Base-by-base conservation (phyloP, 2,113 vertebrate species). In the Sclerurus mexicanus region DNA sequence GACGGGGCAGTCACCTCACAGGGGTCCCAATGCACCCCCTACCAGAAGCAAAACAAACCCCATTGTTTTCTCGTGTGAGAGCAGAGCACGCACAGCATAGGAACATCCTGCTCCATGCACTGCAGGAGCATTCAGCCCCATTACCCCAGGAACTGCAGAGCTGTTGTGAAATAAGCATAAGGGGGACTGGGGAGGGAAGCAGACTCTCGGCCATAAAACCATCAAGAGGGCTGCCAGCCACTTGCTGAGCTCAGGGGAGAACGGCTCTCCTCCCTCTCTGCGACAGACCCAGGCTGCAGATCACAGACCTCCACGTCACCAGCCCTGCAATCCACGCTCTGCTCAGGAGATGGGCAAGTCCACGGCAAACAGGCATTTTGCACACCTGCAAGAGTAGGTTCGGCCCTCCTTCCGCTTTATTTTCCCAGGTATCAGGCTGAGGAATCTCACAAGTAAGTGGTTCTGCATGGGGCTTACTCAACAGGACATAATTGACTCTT, bases 401-500 rank as follows among this genome's bases (percentile, higher is more conserved):
- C 85, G 40, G 23, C 42, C 22, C 52, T 52, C 63, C 68, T 59
- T 44, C 40, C 3, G 2, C 55, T n/a, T 73, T 44, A 9, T 56
- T 59, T 55, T 75, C 55, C 83, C 56, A 85, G 18, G 33, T 53
- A 35, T 27, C n/a, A 53, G 80, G 62, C 55, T 60, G 59, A 87
- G 82, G 52, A 89, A 95, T 90, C 89, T 92, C 73, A 82, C 55
- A 86, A 87, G 53, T 33, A 85, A 79, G 59, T n/a, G 59, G 33
- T 60, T 80, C 78, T 87, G 60, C 71, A 27, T 39, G 52, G 71
- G 66, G 53, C 40, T 92, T 64, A 67, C 74, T 89, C 90, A 83
- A 82, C 1, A 88, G 72, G 60, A 75, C 63, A 47, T 93, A 95
- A 96, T 66, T 85, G 72, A 84, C 85, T 94, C 90, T 93, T 69